Evolutionary conservation across 1,140 invertebrate species (phyloP), one percentile per base, ranked within the genome.

Genomic region (Pararge aegeria): DNA sequence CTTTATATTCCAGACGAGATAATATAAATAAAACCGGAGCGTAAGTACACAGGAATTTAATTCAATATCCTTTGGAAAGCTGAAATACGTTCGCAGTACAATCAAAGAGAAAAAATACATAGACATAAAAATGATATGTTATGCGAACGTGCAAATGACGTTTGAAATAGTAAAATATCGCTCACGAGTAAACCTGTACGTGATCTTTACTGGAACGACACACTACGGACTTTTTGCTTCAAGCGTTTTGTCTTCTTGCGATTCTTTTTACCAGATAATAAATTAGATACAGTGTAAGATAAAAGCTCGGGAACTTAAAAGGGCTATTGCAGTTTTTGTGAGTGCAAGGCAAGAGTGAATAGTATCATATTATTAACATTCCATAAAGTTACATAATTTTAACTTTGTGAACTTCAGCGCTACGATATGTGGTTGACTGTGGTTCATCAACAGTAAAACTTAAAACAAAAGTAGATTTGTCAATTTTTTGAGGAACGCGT

Each of bases 121-220:
- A 40, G 55, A 65, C 53, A 73, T 67, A 61, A 68, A 66, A 68
- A 64, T 67, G 62, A 73, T 64, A 67, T 64, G 61, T 67, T 59
- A 61, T 37, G 21, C 6, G 58, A 67, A 67, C 64, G 68, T 70
- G 64, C 66, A 63, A 70, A 63, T 68, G 64, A 67, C 66, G 57
- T 73, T 67, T 68, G 54, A 63, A 73, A 70, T 70, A 65, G 70
- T 55, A 59, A 64, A 73, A 66, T 66, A 67, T 68, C 42, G 56
- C 56, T 61, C 40, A 42, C 51, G 16, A 61, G 58, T 55, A 64
- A 62, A 49, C 55, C 42, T 52, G 55, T 61, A 70, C 64, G 70
- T 73, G 64, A 61, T 63, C 62, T 62, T 65, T 24, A 7, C 30
- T 34, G 12, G 0, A n/a, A 34, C 2, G 3, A 3, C 30, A 34